A percentile compares a stretch with the other conserved stretches of the same genome.
These are phyloP conservation scores for Megastigmus dorsalis DNA, from an alignment of 2,888 invertebrate species.

Conservation along the genomic window DNA sequence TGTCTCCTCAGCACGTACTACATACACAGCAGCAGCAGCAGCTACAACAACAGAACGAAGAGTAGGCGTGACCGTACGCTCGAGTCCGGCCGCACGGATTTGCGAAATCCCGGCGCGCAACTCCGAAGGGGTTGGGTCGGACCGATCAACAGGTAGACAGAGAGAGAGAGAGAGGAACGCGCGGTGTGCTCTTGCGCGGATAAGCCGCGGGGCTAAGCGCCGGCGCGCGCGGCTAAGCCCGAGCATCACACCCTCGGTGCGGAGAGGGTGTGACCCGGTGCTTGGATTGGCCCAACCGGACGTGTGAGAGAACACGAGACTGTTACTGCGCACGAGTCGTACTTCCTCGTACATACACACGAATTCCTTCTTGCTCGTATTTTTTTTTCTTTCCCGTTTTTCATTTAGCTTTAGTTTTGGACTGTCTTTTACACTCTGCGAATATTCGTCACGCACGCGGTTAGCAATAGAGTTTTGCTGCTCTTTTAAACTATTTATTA, in stretches of 20 bases:
- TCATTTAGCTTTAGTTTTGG: too few species aligned
- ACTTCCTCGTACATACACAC: background rate
- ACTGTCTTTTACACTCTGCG: too few species aligned
- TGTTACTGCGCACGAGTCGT: conserved; percentile 66
- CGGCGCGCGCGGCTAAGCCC: conserved; percentile 74
- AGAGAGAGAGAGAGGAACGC: conserved; percentile 54
- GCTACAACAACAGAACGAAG: too few species aligned
- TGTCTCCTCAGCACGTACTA: too few species aligned
- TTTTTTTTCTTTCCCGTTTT: too few species aligned
- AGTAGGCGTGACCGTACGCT: conserved; percentile 67
- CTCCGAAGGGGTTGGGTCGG: conserved; percentile 69
- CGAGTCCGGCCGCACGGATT: conserved; percentile 62
- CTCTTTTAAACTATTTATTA: too few species aligned
- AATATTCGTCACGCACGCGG: too few species aligned
- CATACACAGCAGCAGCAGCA: too few species aligned
- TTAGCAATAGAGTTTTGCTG: too few species aligned
- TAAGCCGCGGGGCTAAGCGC: conserved; percentile 73
- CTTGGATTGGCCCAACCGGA: conserved; percentile 69
- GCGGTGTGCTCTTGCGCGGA: conserved; percentile 67
- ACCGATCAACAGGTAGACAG: conserved; percentile 71
- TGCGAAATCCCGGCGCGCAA: conserved; percentile 67
- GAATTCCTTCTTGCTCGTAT: background rate
- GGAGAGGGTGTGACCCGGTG: conserved; percentile 72
- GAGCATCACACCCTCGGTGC: conserved; percentile 67
- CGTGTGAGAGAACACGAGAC: conserved; percentile 64